These are phyloP conservation scores for Loriculus beryllinus DNA, from an alignment of 2,797 vertebrate genomes.

Conservation along the genomic window DNA sequence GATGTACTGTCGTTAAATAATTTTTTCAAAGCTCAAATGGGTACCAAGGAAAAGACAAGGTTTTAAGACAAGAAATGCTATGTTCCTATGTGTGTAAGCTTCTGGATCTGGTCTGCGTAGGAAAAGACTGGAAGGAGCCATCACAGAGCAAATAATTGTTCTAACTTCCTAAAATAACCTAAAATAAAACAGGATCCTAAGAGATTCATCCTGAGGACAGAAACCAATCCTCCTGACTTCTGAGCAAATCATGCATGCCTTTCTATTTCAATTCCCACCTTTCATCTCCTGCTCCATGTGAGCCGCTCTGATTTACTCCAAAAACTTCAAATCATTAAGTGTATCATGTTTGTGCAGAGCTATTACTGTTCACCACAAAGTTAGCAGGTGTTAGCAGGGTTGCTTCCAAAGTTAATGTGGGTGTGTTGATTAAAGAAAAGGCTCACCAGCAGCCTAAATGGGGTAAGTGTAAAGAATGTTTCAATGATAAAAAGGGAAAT, in stretches of 20 bases:
- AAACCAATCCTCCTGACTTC: neutral
- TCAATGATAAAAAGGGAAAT: neutral
- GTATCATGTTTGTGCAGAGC: neutral
- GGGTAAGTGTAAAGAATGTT: neutral
- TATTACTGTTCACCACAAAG: neutral
- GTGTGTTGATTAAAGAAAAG: neutral
- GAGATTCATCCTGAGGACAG: neutral
- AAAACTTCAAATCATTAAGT: fast-evolving
- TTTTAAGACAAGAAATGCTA: neutral
- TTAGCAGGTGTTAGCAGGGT: neutral
- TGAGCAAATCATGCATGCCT: neutral
- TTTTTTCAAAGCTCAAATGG: neutral
- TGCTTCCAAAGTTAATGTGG: neutral
- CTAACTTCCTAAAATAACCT: neutral
- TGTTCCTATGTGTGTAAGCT: neutral
- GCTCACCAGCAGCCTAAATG: neutral
- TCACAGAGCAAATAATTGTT: neutral
- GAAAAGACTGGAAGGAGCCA: neutral
- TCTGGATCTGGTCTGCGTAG: neutral
- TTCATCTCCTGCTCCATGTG: neutral
- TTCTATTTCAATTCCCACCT: neutral
- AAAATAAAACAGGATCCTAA: neutral
- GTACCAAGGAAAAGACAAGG: neutral
- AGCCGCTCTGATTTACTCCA: neutral
- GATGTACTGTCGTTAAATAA: neutral